Evolutionary conservation across 2,113 vertebrate species (phyloP), one percentile per base, ranked within the genome.

Genomic region (Elephantulus edwardii): DNA sequence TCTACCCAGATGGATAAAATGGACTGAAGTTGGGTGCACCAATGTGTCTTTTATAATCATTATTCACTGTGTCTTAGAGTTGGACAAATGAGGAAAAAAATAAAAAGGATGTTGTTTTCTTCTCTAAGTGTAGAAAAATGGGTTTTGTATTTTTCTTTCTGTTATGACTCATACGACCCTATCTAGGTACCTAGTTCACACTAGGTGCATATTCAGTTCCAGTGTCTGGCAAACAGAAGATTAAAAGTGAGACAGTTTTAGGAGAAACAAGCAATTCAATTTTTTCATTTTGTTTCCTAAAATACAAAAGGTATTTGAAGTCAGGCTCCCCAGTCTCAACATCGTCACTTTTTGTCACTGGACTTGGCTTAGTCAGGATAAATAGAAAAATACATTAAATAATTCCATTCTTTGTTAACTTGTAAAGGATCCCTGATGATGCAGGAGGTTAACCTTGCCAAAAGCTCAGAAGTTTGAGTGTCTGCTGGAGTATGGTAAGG

Each of bases 1-100:
- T 93, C 75, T 90, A 83, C 81, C 94, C 89, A 93, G 88, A 96
- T 97, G 97, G 95, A 96, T 89, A 77, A 74, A 93, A 71, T 89
- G 92, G 95, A 92, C 90, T 96, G 96, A 95, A 96, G 92, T 82
- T 83, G 87, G 87, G 94, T 38, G 33, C 66, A 50, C 94, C 33
- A 91, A 70, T 90, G 96, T 93, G 93, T 93, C 95, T 93, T 4
- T 86, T 48, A 81, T 42, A 89, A 89, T 96, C 94, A 94, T 92
- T 88, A 95, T 93, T 92, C 83, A 74, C 90, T 70, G 72, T 58
- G 72, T 58, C 58, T 88, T 88, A 40, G 78, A 93, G 62, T 77
- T 89, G 80, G 88, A 90, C 58, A 80, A 96, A 95, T n/a, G 78
- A 88, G 54, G 79, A 84, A 5, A n/a, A 42, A 94, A 93, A 92